Conservation (phyloP, 2,888 invertebrate genomes). For the Hymenopus coronatus region DNA sequence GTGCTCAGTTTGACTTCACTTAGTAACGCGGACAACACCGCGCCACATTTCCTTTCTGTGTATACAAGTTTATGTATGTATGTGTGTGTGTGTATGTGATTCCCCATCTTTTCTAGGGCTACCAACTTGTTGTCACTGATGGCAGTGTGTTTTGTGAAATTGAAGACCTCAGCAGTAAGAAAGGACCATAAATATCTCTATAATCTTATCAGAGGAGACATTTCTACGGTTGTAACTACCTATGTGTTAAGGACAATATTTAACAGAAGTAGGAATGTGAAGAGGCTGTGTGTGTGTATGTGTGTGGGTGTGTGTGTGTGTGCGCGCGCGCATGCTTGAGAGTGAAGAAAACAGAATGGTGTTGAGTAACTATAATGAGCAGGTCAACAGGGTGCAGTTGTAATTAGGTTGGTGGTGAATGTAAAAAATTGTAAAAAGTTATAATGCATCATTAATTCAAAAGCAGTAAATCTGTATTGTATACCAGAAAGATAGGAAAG, state of each 20-base stretch:
- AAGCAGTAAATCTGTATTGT: background rate
- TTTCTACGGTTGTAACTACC: background rate
- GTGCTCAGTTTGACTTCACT: slow-evolving; percentile 51
- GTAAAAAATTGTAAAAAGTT: background rate
- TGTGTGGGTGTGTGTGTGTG: too few species aligned
- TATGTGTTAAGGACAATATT: background rate
- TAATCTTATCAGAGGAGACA: background rate
- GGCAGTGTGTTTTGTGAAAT: background rate
- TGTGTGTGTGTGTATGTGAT: background rate
- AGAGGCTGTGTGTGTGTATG: too few species aligned
- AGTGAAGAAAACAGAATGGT: background rate
- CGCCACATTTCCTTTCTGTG: background rate
- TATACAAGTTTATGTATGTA: background rate
- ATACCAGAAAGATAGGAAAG: background rate
- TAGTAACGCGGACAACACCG: slow-evolving; percentile 3
- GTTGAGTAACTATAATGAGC: background rate
- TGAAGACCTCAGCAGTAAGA: background rate
- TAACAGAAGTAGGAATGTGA: background rate
- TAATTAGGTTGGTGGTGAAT: background rate
- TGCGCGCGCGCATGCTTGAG: too few species aligned
- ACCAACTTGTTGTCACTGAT: background rate
- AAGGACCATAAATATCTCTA: background rate
- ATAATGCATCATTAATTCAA: background rate
- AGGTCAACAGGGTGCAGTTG: background rate
- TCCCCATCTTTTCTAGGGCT: background rate